phyloP scores from a whole-genome alignment of 2,888 invertebrate species.

The Sabellastarte sp. region DNA sequence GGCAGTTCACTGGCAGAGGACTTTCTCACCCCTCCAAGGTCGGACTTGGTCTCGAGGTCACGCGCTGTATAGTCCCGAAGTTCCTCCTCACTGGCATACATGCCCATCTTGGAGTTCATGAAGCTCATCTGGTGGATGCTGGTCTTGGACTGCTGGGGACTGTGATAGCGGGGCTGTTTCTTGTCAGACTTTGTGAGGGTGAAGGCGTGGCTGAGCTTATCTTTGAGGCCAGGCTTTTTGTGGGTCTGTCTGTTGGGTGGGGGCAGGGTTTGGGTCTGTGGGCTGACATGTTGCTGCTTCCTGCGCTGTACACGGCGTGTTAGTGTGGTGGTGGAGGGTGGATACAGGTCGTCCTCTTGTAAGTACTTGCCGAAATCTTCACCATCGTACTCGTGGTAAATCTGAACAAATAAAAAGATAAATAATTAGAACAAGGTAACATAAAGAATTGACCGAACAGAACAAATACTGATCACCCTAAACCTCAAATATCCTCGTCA shows the following conservation, averaged over 20 bases:
- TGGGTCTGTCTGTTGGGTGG: too few species aligned
- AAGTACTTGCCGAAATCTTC: conserved; percentile 6
- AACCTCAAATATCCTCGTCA: too few species aligned
- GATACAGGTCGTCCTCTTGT: conserved; percentile 3
- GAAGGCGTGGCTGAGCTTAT: not conserved
- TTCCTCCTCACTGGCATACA: not conserved
- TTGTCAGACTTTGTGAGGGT: not conserved
- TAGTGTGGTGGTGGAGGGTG: too few species aligned
- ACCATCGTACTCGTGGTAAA: conserved; percentile 3
- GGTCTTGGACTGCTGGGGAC: not conserved
- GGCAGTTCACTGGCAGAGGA: not conserved
- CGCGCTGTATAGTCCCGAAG: not conserved
- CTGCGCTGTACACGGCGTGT: too few species aligned
- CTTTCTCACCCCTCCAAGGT: not conserved
- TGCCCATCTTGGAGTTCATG: not conserved
- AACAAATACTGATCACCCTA: too few species aligned
- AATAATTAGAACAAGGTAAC: not conserved
- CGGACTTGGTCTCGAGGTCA: not conserved
- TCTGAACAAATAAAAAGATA: not conserved
- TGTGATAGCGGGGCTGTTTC: not conserved
- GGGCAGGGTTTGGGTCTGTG: too few species aligned
- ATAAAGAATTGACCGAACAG: too few species aligned
- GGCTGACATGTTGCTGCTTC: too few species aligned
- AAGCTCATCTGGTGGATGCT: not conserved
- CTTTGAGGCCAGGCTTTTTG: not conserved